Evolutionary conservation across 2,888 invertebrate genomes (phyloP).

Genomic region (Protodeltote pygarga): DNA sequence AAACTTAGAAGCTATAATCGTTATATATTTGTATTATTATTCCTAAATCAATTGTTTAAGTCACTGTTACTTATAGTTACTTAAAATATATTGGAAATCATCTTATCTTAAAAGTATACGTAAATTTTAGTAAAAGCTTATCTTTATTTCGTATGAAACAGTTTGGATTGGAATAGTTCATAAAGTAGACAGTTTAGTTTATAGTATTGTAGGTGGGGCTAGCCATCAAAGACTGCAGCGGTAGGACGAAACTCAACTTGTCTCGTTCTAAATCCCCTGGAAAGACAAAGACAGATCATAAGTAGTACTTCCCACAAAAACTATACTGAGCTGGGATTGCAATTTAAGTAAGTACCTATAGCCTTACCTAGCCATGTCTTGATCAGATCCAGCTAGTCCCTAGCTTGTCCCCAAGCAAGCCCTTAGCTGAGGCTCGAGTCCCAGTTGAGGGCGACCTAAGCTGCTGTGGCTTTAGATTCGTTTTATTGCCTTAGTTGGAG

Average conservation of each 20-base stretch:
- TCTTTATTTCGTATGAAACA: constrained; percentile 26
- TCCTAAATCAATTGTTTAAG: constrained; percentile 1
- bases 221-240: constrained; percentile 5
- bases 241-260: neutral
- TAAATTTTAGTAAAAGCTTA: constrained; percentile 20
- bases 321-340: no score
- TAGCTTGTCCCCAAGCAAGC: no score
- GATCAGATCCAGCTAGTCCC: no score
- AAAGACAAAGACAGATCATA: neutral
- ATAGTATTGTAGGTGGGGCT: constrained; percentile 8
- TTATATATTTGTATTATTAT: neutral
- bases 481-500: no score
- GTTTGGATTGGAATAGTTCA: constrained; percentile 12
- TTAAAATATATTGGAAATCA: constrained; percentile 3
- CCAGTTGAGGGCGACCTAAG: no score
- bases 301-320: no score
- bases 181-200: constrained; percentile 29
- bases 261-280: neutral
- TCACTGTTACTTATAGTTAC: constrained; percentile 2
- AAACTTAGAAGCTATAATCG: neutral
- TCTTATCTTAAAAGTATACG: constrained; percentile 26
- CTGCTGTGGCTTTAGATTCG: no score
- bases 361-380: no score
- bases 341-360: no score
- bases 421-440: no score